Evolutionary conservation across 2,113 vertebrate genomes (phyloP), one percentile per base, ranked within the genome.

Genomic region (Suncus etruscus): DNA sequence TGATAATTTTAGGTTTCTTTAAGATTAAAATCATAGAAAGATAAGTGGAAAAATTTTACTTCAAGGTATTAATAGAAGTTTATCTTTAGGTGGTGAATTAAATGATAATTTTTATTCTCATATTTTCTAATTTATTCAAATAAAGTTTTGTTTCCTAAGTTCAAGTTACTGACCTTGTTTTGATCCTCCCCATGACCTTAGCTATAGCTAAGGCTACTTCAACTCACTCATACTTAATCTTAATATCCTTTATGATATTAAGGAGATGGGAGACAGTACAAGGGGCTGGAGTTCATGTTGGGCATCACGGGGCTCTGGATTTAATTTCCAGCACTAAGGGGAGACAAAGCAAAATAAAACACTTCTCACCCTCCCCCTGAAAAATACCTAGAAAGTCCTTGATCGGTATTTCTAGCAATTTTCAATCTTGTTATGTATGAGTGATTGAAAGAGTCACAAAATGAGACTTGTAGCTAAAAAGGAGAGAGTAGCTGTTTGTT

Each of bases 71-170:
- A 85, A 47, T 65, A 91, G 22, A 89, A 27, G 16, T 92, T 90
- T 65, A 27, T 81, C 61, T 87, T 15, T 84, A 29, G 75, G 25
- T 80, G 4, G 54, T 89, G 6, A 31, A 29, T 89, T 82, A 72
- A 95, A 82, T 80, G 39, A 75, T 66, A 81, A 9, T 32, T 85
- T 90, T 94, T 91, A 22, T 76, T 86, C 24, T 88, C 39, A 6
- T 88, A 68, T 61, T 87, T 87, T 94, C 39, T 77, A 79, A 70
- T 81, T 84, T 91, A 86, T 14, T 45, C 82, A 92, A 32, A 72
- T 76, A 68, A 68, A 73, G 16, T 75, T 39, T 54, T 61, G 84
- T 66, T 92, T 24, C 29, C 73, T 84, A 84, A 83, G 31, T 84
- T 79, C 25, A 76, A 93, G 58, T n/a, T 32, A 68, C 50, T 80